A percentile compares a stretch with the other conserved stretches of the same genome.
Conservation (phyloP, 2,888 invertebrate genomes). For the Papilio elwesi region DNA sequence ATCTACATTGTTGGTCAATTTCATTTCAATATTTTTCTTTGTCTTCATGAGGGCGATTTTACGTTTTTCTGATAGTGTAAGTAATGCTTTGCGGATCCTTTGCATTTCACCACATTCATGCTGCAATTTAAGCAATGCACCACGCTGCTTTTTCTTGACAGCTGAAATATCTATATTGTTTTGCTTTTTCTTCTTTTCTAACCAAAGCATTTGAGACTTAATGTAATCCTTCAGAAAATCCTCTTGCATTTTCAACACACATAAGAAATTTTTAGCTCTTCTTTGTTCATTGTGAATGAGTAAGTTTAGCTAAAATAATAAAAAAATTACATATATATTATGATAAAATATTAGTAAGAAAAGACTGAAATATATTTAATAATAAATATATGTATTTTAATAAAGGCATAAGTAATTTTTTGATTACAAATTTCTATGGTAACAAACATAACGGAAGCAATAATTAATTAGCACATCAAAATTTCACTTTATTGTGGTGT, state of each 20-base stretch:
- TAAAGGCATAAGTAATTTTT: too few relatives aligned
- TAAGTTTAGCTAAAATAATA: slow-evolving; percentile 74
- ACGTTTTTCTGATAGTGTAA: slow-evolving; percentile 73
- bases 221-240: slow-evolving; percentile 79
- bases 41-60: slow-evolving; percentile 76
- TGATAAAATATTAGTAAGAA: not conserved
- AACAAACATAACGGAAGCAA: not conserved
- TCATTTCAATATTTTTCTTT: slow-evolving; percentile 74
- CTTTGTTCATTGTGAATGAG: slow-evolving; percentile 81
- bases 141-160: slow-evolving; percentile 87
- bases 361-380: slow-evolving; percentile 2
- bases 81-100: slow-evolving; percentile 77
- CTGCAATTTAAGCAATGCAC: slow-evolving; percentile 85
- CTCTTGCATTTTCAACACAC: slow-evolving; percentile 78
- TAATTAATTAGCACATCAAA: slow-evolving; percentile 19
- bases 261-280: slow-evolving; percentile 76
- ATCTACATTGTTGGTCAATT: slow-evolving; percentile 66
- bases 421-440: not conserved
- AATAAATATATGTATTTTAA: not conserved
- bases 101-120: slow-evolving; percentile 89
- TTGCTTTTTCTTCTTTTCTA: slow-evolving; percentile 77
- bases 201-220: slow-evolving; percentile 78
- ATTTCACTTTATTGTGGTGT: slow-evolving; percentile 18
- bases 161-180: slow-evolving; percentile 78
- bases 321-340: slow-evolving; percentile 37